phyloP scores from a whole-genome alignment of 2,888 invertebrate species.

The Lamellibrachia satsuma region DNA sequence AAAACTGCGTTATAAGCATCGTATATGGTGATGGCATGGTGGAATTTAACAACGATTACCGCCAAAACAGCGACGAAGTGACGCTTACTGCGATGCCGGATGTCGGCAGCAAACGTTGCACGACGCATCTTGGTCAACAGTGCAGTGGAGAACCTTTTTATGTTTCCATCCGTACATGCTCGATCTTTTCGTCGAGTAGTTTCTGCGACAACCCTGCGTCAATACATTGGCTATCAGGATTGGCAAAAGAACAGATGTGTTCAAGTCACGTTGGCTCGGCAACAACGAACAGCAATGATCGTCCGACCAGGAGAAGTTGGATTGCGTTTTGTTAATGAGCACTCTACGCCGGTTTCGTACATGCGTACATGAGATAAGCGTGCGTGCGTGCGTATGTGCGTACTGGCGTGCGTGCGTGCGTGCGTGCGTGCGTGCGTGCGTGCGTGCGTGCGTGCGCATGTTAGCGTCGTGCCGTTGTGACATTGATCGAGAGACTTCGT shows the following conservation, averaged over 20 bases:
- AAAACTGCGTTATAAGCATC: not conserved
- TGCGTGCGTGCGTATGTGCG: not conserved
- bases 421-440: constrained; percentile 13
- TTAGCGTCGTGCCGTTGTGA: not conserved
- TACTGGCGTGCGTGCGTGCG: not conserved
- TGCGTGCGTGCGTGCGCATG: not conserved
- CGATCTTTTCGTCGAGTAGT: not conserved
- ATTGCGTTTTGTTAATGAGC: not conserved
- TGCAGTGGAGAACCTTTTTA: not conserved
- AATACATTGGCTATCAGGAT: not conserved
- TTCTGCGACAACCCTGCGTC: not conserved
- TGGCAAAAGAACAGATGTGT: not conserved
- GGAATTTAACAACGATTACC: not conserved
- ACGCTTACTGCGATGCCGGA: not conserved
- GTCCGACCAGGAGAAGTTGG: too few relatives aligned
- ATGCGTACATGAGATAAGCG: not conserved
- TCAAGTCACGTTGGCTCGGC: not conserved
- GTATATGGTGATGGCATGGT: not conserved
- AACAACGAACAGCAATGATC: too few relatives aligned
- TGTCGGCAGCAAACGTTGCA: not conserved
- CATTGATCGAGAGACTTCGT: not conserved
- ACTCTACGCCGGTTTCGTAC: not conserved
- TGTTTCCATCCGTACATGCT: not conserved
- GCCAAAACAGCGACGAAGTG: not conserved
- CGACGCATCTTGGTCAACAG: not conserved